phyloP scores from a whole-genome alignment of 1,140 invertebrate species.

The Sipha flava region DNA sequence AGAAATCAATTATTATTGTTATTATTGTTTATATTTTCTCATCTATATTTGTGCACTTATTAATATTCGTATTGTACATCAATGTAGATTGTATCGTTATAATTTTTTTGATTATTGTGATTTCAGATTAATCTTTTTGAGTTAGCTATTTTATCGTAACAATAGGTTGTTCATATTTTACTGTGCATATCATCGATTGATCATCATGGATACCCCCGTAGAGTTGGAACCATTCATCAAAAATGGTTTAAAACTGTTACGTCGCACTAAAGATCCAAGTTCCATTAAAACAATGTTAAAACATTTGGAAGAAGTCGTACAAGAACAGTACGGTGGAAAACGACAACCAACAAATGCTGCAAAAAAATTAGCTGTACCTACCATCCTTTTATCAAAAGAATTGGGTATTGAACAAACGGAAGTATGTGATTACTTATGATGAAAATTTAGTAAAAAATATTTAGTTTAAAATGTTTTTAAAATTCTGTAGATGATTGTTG shows the following conservation, averaged over 20 bases:
- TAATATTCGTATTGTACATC: too few relatives aligned
- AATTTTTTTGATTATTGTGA: too few relatives aligned
- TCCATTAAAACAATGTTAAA: not conserved
- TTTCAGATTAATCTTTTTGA: too few relatives aligned
- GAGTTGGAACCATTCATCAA: conserved; percentile 7
- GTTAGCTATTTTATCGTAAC: too few relatives aligned
- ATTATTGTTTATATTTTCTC: too few relatives aligned
- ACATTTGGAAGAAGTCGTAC: not conserved
- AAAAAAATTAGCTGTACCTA: not conserved
- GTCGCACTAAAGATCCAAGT: not conserved
- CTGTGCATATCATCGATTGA: too few relatives aligned
- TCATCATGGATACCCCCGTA: not conserved
- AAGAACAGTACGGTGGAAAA: not conserved
- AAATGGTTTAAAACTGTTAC: not conserved
- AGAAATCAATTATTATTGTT: too few relatives aligned
- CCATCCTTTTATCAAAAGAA: not conserved
- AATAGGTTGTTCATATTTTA: too few relatives aligned
- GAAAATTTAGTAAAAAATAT: not conserved
- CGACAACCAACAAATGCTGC: not conserved
- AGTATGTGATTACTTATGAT: not conserved
- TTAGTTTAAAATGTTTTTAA: not conserved
- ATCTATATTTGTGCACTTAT: too few relatives aligned
- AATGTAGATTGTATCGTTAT: too few relatives aligned
- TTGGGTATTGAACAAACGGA: conserved; percentile 1
- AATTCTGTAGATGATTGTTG: not conserved